Percentiles rank a stretch among this genome's conserved stretches.
phyloP scores from a whole-genome alignment of 2,113 vertebrate species.

The Paralichthys olivaceus region DNA sequence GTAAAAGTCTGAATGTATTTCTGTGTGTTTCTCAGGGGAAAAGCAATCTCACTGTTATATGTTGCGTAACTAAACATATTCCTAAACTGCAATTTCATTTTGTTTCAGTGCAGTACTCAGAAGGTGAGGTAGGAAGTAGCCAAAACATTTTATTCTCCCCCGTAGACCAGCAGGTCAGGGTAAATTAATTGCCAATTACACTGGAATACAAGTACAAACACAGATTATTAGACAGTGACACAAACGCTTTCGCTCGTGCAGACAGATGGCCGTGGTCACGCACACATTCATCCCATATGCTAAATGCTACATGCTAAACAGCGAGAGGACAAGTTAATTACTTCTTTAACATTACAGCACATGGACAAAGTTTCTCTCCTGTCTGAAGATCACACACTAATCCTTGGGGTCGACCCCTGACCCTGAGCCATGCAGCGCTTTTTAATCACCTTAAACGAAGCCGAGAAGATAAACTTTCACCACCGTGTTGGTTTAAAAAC shows the following conservation, averaged over 20 bases:
- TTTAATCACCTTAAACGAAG: constrained; percentile 43
- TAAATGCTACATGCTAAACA: not conserved
- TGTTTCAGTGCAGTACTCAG: not conserved
- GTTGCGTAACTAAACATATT: constrained; percentile 45
- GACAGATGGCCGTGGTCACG: not conserved
- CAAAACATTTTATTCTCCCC: constrained; percentile 25
- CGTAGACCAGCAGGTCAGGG: constrained; percentile 37
- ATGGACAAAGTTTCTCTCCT: constrained; percentile 10
- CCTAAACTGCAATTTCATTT: constrained; percentile 35
- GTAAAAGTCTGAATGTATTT: constrained; percentile 15
- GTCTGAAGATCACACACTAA: constrained; percentile 1
- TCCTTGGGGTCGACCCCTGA: constrained; percentile 16
- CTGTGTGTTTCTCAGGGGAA: not conserved
- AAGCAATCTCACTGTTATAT: constrained; percentile 25
- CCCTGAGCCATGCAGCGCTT: not conserved
- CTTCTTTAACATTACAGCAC: not conserved
- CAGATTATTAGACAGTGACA: not conserved
- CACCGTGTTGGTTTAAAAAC: constrained; percentile 34
- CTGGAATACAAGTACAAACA: constrained; percentile 10
- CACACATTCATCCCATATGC: not conserved
- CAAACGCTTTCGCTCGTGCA: not conserved
- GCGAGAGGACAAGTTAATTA: not conserved
- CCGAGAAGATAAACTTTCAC: not conserved
- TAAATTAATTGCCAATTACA: constrained; percentile 52
- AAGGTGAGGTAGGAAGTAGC: constrained; percentile 2